These are phyloP conservation scores for Hypomecis punctinalis DNA, from an alignment of 2,888 invertebrate species.

Conservation along the genomic window DNA sequence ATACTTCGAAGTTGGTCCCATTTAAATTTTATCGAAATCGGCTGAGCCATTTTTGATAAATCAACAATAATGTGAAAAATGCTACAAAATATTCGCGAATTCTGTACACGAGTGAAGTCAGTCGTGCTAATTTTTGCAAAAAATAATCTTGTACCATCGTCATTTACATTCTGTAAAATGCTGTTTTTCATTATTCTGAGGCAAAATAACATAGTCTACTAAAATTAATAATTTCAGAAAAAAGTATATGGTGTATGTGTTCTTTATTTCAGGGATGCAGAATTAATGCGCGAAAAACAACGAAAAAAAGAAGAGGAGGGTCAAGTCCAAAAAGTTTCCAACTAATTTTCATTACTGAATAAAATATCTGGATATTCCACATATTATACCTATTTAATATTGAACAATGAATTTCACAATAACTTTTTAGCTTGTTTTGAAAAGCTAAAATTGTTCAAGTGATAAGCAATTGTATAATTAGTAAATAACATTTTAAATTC, in stretches of 20 bases:
- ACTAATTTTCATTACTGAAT: conserved; percentile 54
- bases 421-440: conserved; percentile 59
- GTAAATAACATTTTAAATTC: conserved; percentile 55
- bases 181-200: too few relatives aligned
- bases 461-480: conserved; percentile 63
- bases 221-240: background rate
- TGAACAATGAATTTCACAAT: conserved; percentile 49
- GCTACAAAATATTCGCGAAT: too few relatives aligned
- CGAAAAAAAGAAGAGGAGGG: conserved; percentile 88
- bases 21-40: too few relatives aligned
- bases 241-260: background rate
- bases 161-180: too few relatives aligned
- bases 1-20: too few relatives aligned
- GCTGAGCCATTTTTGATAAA: too few relatives aligned
- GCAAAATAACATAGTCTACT: too few relatives aligned
- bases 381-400: conserved; percentile 7
- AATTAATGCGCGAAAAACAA: conserved; percentile 95
- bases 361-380: conserved; percentile 48
- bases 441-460: conserved; percentile 64
- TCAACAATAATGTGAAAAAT: too few relatives aligned
- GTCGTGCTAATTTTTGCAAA: too few relatives aligned
- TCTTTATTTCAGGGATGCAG: conserved; percentile 91
- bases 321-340: conserved; percentile 65
- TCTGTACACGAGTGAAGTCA: too few relatives aligned
- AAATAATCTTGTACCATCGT: too few relatives aligned